Conservation (phyloP, 2,888 invertebrate genomes). For the Phania funesta region DNA sequence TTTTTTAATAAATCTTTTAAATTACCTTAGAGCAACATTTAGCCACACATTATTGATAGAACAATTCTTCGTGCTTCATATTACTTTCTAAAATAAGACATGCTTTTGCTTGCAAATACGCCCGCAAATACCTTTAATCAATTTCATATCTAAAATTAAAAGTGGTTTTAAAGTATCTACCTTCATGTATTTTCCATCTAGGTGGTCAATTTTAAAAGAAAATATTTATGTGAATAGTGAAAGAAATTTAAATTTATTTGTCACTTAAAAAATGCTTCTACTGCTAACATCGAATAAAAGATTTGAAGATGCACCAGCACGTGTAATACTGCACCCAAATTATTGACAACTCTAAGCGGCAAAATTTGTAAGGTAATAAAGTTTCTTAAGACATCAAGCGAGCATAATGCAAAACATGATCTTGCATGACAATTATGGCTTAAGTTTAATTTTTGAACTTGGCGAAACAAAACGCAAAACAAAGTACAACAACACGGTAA, state of each 20-base stretch:
- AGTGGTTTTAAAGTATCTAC: not conserved
- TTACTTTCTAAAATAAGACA: no score
- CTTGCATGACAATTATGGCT: constrained; percentile 56
- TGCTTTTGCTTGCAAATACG: no score
- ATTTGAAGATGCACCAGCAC: constrained; percentile 56
- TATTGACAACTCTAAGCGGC: constrained; percentile 46
- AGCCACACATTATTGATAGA: no score
- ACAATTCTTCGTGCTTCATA: no score
- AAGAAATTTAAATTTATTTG: not conserved
- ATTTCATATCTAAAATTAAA: not conserved
- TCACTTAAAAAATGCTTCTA: not conserved
- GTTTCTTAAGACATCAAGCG: constrained; percentile 23
- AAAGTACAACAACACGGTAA: not conserved
- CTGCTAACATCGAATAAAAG: not conserved
- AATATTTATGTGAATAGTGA: not conserved
- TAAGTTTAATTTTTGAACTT: constrained; percentile 30
- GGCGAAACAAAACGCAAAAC: not conserved
- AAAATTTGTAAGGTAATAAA: constrained; percentile 31
- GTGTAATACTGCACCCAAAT: constrained; percentile 50
- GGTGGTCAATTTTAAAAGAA: constrained; percentile 8
- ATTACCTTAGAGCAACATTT: no score
- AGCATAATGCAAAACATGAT: constrained; percentile 54
- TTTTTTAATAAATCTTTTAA: no score
- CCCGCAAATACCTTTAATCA: no score
- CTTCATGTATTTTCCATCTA: not conserved